Evolutionary conservation across 2,797 vertebrate species (phyloP).

Genomic region (Glossophaga mutica): DNA sequence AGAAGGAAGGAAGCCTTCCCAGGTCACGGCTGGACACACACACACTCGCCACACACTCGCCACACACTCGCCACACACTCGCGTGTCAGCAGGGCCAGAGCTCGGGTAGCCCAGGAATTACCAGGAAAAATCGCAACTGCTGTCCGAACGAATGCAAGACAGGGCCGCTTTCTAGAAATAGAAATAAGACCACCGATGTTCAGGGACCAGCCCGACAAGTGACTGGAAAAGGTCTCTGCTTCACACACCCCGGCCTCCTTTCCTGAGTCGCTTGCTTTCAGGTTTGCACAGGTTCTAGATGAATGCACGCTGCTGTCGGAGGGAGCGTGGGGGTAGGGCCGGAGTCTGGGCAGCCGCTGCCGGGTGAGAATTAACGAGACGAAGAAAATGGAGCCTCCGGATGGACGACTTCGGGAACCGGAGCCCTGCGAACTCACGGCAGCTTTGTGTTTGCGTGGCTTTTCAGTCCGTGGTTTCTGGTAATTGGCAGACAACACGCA

Average conservation of each 20-base stretch:
- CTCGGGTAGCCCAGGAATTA: background rate
- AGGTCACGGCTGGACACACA: background rate
- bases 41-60: rapidly evolving
- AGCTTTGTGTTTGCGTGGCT: background rate
- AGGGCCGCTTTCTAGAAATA: background rate
- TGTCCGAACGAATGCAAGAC: background rate
- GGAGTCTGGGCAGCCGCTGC: background rate
- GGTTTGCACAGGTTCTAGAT: background rate
- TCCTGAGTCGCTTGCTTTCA: background rate
- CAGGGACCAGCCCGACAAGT: background rate
- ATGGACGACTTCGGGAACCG: background rate
- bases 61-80: rapidly evolving
- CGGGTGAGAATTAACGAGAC: background rate
- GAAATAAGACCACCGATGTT: background rate
- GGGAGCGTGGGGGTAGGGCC: background rate
- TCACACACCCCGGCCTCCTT: background rate
- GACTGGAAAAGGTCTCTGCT: background rate
- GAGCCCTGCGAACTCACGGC: background rate
- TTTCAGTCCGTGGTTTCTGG: background rate
- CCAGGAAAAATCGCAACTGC: background rate
- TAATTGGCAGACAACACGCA: background rate
- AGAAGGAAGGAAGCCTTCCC: background rate
- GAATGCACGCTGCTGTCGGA: background rate
- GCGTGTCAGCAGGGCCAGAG: background rate
- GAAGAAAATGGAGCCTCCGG: background rate